A percentile compares a stretch with the other conserved stretches of the same genome.
These are phyloP conservation scores for Hanleya hanleyi DNA, from an alignment of 2,888 invertebrate species.

Conservation along the genomic window DNA sequence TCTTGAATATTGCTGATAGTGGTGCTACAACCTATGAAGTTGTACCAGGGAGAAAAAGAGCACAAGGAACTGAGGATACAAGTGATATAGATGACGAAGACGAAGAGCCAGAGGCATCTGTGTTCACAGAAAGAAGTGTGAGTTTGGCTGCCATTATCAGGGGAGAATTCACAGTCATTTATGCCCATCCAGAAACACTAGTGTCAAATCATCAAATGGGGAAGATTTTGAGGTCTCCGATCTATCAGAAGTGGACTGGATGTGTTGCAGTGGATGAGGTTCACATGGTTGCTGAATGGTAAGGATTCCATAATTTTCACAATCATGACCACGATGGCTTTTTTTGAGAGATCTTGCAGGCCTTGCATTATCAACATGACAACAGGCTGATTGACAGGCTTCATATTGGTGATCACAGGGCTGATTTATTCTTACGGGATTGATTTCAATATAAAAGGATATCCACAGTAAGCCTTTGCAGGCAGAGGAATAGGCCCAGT, in stretches of 20 bases:
- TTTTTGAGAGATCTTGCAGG: no score
- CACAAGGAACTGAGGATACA: neutral
- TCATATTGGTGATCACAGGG: no score
- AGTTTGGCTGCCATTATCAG: neutral
- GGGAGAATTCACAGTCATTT: neutral
- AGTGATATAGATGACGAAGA: neutral
- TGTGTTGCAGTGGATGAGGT: slow-evolving; percentile 25
- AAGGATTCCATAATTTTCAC: neutral
- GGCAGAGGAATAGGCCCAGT: no score
- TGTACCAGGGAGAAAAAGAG: neutral
- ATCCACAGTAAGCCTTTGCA: no score
- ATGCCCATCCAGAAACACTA: slow-evolving; percentile 16
- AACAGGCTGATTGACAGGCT: no score
- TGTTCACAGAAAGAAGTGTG: slow-evolving; percentile 6
- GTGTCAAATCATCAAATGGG: slow-evolving; percentile 7
- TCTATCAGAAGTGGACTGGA: slow-evolving; percentile 4
- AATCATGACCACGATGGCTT: no score
- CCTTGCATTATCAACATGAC: no score
- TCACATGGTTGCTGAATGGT: slow-evolving; percentile 22
- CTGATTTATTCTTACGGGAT: no score
- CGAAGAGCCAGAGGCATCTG: neutral
- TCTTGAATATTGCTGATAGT: slow-evolving; percentile 10
- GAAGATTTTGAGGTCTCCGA: slow-evolving; percentile 1
- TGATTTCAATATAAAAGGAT: no score
- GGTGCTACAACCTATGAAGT: neutral